These are phyloP conservation scores for Megaceryle maxima DNA, from an alignment of 2,113 vertebrate genomes.

Conservation along the genomic window DNA sequence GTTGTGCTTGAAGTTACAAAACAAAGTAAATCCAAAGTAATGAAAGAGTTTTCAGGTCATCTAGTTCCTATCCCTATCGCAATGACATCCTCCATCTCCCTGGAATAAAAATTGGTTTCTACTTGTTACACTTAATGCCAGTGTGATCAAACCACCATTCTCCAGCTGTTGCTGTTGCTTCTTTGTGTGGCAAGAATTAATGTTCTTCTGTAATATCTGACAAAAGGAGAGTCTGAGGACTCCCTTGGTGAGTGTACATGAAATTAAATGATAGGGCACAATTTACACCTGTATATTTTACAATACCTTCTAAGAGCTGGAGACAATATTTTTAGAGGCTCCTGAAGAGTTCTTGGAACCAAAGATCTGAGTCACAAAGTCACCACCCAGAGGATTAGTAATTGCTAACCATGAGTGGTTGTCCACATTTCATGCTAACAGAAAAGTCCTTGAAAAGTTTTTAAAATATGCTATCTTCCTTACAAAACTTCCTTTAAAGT, in stretches of 20 bases:
- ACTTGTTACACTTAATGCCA: background rate
- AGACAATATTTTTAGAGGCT: background rate
- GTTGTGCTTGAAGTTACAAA: background rate
- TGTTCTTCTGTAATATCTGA: background rate
- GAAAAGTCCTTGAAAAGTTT: background rate
- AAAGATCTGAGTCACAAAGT: background rate
- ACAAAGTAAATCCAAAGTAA: background rate
- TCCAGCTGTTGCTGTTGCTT: background rate
- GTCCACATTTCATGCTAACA: background rate
- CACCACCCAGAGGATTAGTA: background rate
- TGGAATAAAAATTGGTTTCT: background rate
- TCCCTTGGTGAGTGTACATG: background rate
- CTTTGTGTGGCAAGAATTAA: background rate
- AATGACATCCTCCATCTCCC: background rate
- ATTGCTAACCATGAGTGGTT: fast-evolving
- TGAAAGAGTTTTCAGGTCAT: background rate
- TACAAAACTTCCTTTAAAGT: background rate
- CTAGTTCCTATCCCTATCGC: background rate
- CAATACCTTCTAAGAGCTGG: background rate
- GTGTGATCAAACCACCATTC: background rate
- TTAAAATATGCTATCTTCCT: background rate
- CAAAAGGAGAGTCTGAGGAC: background rate
- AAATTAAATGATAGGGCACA: background rate
- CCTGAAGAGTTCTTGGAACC: background rate
- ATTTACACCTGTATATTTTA: background rate